These are phyloP conservation scores for Perdita meconis DNA, from an alignment of 2,888 invertebrate species.

Conservation along the genomic window DNA sequence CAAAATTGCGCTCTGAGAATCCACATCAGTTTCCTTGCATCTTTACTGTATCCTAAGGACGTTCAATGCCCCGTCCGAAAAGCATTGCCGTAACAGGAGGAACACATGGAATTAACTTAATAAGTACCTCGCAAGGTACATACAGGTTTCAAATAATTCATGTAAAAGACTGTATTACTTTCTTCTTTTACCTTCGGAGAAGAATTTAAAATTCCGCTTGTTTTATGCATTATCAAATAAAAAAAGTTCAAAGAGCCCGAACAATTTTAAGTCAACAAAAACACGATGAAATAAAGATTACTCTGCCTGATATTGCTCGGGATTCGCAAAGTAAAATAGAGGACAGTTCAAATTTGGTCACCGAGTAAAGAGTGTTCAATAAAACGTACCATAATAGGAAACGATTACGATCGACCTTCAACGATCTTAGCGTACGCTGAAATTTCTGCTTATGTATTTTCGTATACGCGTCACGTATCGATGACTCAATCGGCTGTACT, in stretches of 20 bases:
- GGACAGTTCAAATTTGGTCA: constrained; percentile 1
- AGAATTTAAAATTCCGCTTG: background rate
- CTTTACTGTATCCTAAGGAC: constrained; percentile 51
- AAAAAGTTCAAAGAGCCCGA: background rate
- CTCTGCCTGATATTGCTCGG: background rate
- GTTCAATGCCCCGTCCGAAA: constrained; percentile 65
- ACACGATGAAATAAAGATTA: background rate
- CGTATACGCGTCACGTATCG: constrained; percentile 68
- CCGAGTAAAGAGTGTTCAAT: constrained; percentile 6
- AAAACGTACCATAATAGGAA: constrained; percentile 49
- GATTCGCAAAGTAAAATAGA: background rate
- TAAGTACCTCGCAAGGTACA: constrained; percentile 31
- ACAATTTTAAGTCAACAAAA: background rate
- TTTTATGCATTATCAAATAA: background rate
- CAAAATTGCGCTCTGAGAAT: background rate
- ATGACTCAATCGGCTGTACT: constrained; percentile 69
- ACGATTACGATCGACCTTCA: constrained; percentile 66
- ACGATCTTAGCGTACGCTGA: constrained; percentile 51
- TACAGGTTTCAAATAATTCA: constrained; percentile 14
- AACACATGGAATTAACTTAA: constrained; percentile 63
- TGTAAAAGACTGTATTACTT: constrained; percentile 10
- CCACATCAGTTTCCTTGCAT: constrained; percentile 27
- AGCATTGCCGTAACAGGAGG: constrained; percentile 55
- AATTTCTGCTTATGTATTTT: constrained; percentile 61
- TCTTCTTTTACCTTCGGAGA: constrained; percentile 1